A percentile compares a stretch with the other conserved stretches of the same genome.
Evolutionary conservation across 2,113 vertebrate genomes (phyloP).

Genomic region (Phylloscopus trochiloides): DNA sequence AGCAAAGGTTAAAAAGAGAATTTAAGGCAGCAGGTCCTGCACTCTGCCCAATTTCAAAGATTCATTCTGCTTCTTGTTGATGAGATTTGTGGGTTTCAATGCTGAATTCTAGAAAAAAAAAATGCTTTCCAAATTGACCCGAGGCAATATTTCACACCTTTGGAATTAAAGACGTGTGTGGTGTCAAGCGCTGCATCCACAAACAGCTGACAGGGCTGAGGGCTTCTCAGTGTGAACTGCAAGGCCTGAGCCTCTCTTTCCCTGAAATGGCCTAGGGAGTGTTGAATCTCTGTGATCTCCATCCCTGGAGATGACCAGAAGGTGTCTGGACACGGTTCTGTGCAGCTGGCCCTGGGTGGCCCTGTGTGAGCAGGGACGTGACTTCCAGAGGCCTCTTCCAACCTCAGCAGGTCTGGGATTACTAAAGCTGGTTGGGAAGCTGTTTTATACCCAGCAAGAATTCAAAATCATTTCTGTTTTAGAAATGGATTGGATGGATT

Average conservation of each 20-base stretch:
- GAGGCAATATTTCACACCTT: neutral
- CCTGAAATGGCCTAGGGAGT: neutral
- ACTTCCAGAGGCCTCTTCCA: neutral
- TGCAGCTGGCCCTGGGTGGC: too few relatives aligned
- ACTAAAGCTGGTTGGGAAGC: neutral
- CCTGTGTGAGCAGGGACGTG: neutral
- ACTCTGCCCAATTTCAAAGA: neutral
- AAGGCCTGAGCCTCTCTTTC: neutral
- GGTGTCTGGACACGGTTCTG: neutral
- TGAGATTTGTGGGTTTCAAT: neutral
- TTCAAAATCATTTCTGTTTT: neutral
- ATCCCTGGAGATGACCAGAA: neutral
- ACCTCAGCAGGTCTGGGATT: accelerated
- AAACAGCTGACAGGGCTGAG: neutral
- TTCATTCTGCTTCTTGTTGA: neutral
- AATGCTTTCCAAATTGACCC: neutral
- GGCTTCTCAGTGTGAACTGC: neutral
- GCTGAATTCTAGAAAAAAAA: neutral
- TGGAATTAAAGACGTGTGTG: neutral
- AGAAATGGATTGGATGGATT: neutral
- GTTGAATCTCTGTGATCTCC: neutral
- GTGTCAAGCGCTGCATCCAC: neutral
- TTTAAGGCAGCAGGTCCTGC: neutral
- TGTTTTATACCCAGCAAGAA: neutral
- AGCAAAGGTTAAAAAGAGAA: neutral